A percentile compares a stretch with the other conserved stretches of the same genome.
Conservation (phyloP, 2,797 vertebrate genomes). For the Neomorphus geoffroyi region DNA sequence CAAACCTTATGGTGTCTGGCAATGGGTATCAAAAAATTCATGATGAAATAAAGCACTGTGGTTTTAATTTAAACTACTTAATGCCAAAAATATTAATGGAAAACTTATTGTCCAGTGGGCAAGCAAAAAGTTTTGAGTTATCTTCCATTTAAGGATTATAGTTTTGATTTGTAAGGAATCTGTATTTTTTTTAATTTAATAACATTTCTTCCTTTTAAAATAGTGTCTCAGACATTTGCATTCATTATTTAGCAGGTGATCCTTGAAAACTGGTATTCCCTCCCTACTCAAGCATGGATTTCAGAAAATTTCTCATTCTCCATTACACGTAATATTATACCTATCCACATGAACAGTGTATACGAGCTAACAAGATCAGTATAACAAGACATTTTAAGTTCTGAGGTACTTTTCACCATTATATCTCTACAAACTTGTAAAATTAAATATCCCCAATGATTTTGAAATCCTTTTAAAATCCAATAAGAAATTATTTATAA, state of each 20-base stretch:
- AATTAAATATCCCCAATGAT: neutral
- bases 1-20: conserved; percentile 40
- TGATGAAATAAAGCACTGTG: conserved; percentile 38
- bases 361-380: conserved; percentile 22
- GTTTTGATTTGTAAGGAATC: neutral
- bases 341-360: neutral
- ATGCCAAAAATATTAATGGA: conserved; percentile 28
- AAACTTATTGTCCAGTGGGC: neutral
- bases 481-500: neutral
- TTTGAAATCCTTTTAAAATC: neutral
- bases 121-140: neutral
- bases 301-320: conserved; percentile 50
- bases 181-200: neutral
- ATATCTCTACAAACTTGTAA: neutral
- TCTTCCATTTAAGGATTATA: neutral
- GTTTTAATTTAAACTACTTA: conserved; percentile 43
- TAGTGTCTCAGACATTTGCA: neutral
- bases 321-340: conserved; percentile 50
- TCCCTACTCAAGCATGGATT: conserved; percentile 26
- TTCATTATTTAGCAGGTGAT: neutral
- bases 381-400: conserved; percentile 32
- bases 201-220: neutral
- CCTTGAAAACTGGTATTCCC: conserved; percentile 20
- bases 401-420: neutral
- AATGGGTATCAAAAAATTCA: conserved; percentile 20